phyloP scores from a whole-genome alignment of 2,797 vertebrate genomes.

The Intellagama lesueurii region DNA sequence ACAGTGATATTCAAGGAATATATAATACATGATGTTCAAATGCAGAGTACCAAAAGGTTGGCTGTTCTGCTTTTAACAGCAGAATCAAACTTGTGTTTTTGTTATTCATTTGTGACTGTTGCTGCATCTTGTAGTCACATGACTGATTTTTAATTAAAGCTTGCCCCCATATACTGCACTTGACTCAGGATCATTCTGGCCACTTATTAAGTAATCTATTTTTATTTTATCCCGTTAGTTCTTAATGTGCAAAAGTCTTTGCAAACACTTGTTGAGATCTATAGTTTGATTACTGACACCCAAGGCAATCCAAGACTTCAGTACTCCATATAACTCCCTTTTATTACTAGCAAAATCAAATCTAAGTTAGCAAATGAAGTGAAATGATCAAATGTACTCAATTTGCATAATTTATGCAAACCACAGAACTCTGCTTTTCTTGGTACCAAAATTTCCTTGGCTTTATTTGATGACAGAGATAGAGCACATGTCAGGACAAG shows the following conservation, averaged over 20 bases:
- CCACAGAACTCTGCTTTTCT: neutral
- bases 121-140: slow-evolving; percentile 21
- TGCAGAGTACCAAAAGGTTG: neutral
- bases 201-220: slow-evolving; percentile 18
- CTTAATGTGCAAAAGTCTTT: neutral
- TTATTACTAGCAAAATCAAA: neutral
- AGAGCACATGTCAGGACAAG: too few species aligned
- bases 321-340: neutral
- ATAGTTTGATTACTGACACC: slow-evolving; percentile 22
- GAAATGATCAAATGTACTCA: neutral
- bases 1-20: rapidly evolving
- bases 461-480: neutral
- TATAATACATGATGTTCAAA: neutral
- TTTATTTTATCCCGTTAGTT: slow-evolving; percentile 38
- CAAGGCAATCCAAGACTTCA: neutral
- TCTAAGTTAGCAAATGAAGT: neutral
- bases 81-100: rapidly evolving
- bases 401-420: neutral
- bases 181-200: slow-evolving; percentile 24
- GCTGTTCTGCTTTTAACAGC: neutral
- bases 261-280: neutral
- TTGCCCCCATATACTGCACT: neutral
- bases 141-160: slow-evolving; percentile 5
- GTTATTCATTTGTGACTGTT: neutral
- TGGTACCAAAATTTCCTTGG: neutral